Conservation (phyloP, 2,888 invertebrate species). For the Spilarctia lutea region DNA sequence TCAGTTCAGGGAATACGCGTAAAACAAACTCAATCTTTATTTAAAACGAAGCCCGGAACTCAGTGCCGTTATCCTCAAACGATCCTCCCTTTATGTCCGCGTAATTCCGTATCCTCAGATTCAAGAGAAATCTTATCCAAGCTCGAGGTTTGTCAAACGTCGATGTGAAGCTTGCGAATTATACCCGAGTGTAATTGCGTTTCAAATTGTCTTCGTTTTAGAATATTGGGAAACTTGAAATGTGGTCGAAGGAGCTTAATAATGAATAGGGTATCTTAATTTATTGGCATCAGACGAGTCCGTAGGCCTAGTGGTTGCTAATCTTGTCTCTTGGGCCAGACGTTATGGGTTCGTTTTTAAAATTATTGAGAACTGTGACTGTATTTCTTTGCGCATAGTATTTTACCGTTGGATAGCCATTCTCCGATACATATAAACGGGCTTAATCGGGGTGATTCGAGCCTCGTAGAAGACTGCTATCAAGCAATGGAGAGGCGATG, state of each 20-base stretch:
- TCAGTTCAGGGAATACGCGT: neutral
- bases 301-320: neutral
- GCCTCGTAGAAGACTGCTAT: neutral
- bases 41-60: conserved; percentile 32
- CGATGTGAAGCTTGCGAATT: conserved; percentile 26
- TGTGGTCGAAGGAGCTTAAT: neutral
- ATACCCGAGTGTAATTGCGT: conserved; percentile 36
- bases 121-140: conserved; percentile 39
- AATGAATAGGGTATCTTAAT: neutral
- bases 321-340: neutral
- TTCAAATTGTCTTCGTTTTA: conserved; percentile 34
- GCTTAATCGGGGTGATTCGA: neutral
- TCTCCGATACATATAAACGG: neutral
- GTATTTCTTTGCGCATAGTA: neutral
- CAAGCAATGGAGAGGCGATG: neutral
- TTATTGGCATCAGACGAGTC: neutral
- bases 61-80: conserved; percentile 40
- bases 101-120: conserved; percentile 36
- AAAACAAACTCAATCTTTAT: conserved; percentile 22
- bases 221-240: conserved; percentile 13
- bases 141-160: conserved; percentile 39
- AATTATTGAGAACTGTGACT: neutral
- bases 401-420: neutral
- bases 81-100: conserved; percentile 36
- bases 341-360: neutral